phyloP scores from a whole-genome alignment of 35 echinoderm and acorn worm genomes.

The Hemicentrotus pulcherrimus region DNA sequence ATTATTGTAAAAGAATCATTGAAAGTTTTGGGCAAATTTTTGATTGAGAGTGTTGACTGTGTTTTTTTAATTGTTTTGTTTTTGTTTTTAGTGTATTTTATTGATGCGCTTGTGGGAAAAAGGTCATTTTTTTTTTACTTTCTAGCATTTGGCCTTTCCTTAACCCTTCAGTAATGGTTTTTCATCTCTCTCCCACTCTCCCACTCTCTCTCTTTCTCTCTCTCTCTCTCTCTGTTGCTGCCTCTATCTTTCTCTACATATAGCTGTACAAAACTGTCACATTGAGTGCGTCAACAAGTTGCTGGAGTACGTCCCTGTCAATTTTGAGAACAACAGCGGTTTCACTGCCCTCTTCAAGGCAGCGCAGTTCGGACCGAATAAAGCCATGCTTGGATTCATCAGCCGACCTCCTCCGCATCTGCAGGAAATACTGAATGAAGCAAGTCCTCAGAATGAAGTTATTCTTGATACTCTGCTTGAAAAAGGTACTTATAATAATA shows the following conservation, averaged over 20 bases:
- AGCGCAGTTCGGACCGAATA: neutral
- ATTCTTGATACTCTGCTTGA: neutral
- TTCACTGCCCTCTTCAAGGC: conserved; percentile 6
- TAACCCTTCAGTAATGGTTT: no score
- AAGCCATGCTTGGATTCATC: neutral
- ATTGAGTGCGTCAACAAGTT: neutral
- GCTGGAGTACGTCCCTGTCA: neutral
- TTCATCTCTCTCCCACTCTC: no score
- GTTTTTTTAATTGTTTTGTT: no score
- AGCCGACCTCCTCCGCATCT: neutral
- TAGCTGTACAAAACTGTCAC: conserved; percentile 26
- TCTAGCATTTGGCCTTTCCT: no score
- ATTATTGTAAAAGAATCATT: no score
- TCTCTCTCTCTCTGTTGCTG: neutral
- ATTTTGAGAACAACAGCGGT: neutral
- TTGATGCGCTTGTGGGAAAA: no score
- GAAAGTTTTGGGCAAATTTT: no score
- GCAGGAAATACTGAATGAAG: neutral
- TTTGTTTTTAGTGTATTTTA: no score
- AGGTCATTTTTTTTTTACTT: no score
- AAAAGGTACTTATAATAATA: neutral
- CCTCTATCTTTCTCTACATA: neutral
- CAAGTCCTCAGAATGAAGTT: neutral
- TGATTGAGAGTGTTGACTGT: no score
- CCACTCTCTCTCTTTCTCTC: no score